Evolutionary conservation across 2,113 vertebrate genomes (phyloP).

Genomic region (Delphinapterus leucas): DNA sequence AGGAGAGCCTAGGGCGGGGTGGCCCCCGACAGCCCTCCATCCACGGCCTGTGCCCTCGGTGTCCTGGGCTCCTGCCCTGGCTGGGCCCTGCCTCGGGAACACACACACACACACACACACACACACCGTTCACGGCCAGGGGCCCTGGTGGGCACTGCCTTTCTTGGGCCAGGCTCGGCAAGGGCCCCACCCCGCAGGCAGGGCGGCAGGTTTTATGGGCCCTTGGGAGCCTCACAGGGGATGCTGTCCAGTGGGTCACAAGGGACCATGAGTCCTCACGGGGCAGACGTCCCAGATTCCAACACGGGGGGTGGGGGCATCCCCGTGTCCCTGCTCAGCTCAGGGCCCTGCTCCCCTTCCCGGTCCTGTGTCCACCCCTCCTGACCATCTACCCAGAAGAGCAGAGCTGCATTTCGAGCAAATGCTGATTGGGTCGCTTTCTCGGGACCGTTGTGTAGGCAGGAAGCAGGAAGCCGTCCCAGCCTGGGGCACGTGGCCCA

Average conservation of each 20-base stretch:
- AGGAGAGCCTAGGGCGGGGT: neutral
- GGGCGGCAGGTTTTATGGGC: neutral
- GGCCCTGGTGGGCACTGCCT: neutral
- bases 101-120: too few relatives aligned
- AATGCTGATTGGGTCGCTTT: neutral
- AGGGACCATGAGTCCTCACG: neutral
- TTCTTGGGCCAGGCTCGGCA: accelerated
- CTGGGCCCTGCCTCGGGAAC: neutral
- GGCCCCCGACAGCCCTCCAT: neutral
- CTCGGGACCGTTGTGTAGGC: accelerated
- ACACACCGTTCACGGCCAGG: neutral
- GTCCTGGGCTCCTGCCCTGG: neutral
- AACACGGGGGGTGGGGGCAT: accelerated
- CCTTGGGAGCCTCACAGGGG: neutral
- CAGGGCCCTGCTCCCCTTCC: neutral
- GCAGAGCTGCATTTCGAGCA: accelerated
- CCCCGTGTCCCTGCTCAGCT: neutral
- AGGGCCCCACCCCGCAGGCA: too few relatives aligned
- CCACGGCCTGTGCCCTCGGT: neutral
- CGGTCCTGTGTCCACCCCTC: accelerated
- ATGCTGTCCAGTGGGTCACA: accelerated
- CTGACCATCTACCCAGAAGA: neutral
- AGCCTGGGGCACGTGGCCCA: neutral
- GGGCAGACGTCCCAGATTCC: accelerated
- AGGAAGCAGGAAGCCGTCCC: neutral